phyloP scores from a whole-genome alignment of 2,113 vertebrate species.

The Trachemys scripta region DNA sequence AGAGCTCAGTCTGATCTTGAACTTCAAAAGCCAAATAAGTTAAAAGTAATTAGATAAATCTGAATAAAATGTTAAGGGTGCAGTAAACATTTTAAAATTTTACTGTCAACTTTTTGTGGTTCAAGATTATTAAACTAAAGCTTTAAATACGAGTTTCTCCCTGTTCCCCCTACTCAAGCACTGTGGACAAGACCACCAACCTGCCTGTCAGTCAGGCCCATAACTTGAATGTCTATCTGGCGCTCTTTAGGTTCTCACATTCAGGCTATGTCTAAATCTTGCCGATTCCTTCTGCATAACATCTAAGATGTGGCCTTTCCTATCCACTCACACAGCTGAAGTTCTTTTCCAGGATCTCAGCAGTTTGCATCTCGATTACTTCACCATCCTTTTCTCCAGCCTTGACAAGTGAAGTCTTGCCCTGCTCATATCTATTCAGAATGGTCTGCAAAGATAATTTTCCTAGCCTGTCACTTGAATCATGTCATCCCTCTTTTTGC shows the following conservation, averaged over 20 bases:
- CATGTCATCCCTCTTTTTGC: too few species aligned
- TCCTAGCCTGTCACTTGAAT: too few species aligned
- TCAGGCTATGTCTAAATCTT: neutral
- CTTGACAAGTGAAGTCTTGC: too few species aligned
- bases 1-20: neutral
- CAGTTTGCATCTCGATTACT: too few species aligned
- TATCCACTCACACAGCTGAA: neutral
- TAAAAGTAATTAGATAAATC: neutral
- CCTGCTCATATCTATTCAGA: too few species aligned
- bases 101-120: neutral
- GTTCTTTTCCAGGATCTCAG: too few species aligned
- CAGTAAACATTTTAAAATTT: neutral
- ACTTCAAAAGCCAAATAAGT: neutral
- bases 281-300: neutral
- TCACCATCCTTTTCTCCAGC: neutral
- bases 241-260: neutral
- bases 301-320: neutral
- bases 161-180: neutral
- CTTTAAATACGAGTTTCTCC: neutral
- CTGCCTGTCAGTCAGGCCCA: neutral
- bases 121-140: neutral
- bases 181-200: neutral
- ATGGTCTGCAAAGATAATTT: too few species aligned
- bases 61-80: neutral
- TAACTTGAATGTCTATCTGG: neutral